Conservation (phyloP, 2,888 invertebrate species). For the Andrena minutula region DNA sequence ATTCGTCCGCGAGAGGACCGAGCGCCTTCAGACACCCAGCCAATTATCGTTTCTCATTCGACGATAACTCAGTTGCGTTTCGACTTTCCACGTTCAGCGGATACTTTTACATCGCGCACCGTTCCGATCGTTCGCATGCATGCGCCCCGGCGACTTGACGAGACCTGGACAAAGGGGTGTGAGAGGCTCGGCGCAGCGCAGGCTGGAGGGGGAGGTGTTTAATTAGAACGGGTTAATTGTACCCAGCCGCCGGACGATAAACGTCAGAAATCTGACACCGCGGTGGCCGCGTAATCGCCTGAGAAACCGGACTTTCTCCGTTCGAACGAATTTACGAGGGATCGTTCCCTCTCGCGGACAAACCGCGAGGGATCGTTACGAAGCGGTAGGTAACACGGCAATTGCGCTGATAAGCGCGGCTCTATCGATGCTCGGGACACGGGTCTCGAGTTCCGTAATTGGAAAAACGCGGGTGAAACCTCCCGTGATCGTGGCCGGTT, state of each 20-base stretch:
- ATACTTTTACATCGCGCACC: constrained; percentile 15
- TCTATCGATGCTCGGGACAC: constrained; percentile 41
- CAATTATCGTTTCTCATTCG: constrained; percentile 46
- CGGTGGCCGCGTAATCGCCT: constrained; percentile 52
- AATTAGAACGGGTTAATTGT: constrained; percentile 55
- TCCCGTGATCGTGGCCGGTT: constrained; percentile 17
- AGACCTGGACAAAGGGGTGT: neutral
- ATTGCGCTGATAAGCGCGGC: constrained; percentile 40
- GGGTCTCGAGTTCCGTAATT: constrained; percentile 34
- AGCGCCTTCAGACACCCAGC: constrained; percentile 1
- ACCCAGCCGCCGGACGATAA: constrained; percentile 42
- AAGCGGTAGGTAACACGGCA: constrained; percentile 56
- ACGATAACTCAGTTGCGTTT: constrained; percentile 18
- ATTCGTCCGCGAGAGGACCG: constrained; percentile 21
- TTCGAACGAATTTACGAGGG: constrained; percentile 56
- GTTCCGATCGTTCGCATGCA: constrained; percentile 1
- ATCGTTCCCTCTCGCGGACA: constrained; percentile 17
- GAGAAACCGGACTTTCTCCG: constrained; percentile 60
- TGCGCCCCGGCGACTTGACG: neutral
- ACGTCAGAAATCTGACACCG: constrained; percentile 60
- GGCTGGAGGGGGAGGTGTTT: constrained; percentile 24
- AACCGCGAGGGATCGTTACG: constrained; percentile 41
- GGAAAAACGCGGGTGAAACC: constrained; percentile 48
- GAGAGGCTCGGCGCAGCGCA: neutral
- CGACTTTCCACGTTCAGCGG: constrained; percentile 28